A percentile compares a stretch with the other conserved stretches of the same genome.
Conservation (phyloP, 2,888 invertebrate species). For the Drosophila anomalipes region DNA sequence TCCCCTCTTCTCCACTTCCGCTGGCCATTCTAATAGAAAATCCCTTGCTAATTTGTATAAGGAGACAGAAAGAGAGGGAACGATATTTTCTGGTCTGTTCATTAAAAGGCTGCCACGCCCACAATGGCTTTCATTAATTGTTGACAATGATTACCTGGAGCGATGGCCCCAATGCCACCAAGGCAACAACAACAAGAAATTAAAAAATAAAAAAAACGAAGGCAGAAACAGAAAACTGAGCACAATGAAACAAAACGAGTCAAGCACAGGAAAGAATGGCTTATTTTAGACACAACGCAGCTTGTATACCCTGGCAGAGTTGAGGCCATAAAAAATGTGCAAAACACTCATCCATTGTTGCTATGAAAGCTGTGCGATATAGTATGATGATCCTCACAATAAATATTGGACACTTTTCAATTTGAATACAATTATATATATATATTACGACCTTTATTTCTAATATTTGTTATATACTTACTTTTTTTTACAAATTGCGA, state of each 20-base stretch:
- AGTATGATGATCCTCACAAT: not conserved
- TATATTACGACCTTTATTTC: too few species aligned
- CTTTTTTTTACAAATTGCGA: not conserved
- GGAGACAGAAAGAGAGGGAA: constrained; percentile 2
- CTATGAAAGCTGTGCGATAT: not conserved
- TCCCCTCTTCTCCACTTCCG: not conserved
- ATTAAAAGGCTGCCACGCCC: constrained; percentile 74
- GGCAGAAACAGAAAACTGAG: constrained; percentile 20
- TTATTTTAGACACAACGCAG: not conserved
- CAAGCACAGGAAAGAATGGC: not conserved
- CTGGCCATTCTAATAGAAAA: constrained; percentile 74
- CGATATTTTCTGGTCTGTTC: constrained; percentile 49
- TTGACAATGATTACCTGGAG: constrained; percentile 79
- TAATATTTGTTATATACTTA: too few species aligned
- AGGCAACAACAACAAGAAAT: constrained; percentile 7
- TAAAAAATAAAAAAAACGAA: constrained; percentile 12
- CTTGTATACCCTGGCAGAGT: not conserved
- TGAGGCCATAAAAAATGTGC: not conserved
- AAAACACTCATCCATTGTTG: not conserved
- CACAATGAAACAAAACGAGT: constrained; percentile 23
- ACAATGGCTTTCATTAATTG: constrained; percentile 78
- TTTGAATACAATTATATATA: not conserved
- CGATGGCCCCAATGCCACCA: constrained; percentile 51
- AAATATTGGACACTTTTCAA: fast-evolving
- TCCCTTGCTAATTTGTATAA: constrained; percentile 55